Conservation (phyloP, 2,113 vertebrate species). For the Melierax canorus region DNA sequence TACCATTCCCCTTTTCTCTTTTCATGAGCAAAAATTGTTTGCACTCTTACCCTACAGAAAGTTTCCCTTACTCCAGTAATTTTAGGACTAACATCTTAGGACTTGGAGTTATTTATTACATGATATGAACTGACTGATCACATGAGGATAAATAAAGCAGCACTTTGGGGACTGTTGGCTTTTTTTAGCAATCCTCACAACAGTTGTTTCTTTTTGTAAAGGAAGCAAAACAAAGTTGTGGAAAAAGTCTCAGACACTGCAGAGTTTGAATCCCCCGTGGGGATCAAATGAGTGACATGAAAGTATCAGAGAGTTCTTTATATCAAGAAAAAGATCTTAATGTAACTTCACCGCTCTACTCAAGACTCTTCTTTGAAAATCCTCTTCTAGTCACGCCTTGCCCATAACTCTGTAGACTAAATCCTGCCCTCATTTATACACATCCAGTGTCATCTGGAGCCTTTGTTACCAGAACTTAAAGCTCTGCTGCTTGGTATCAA, state of each 20-base stretch:
- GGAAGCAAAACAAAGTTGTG: conserved; percentile 15
- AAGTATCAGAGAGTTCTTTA: conserved; percentile 1
- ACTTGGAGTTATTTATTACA: background rate
- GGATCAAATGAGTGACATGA: background rate
- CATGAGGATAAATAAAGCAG: conserved; percentile 21
- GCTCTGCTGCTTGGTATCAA: background rate
- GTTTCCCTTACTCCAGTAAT: background rate
- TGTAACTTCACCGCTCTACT: background rate
- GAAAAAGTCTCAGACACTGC: background rate
- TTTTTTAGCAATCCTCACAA: conserved; percentile 42
- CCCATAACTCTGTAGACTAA: background rate
- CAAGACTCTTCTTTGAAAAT: background rate
- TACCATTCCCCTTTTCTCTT: background rate
- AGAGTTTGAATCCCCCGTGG: background rate
- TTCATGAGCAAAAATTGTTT: background rate
- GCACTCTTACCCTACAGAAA: background rate
- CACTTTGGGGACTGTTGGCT: background rate
- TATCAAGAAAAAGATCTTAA: background rate
- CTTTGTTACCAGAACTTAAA: background rate
- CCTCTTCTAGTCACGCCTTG: background rate
- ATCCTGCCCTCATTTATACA: background rate
- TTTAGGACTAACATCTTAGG: background rate
- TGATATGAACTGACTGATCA: conserved; percentile 12
- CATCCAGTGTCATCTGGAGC: background rate
- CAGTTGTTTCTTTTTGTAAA: conserved; percentile 28